phyloP scores from a whole-genome alignment of 1,140 invertebrate genomes.

The Trachelipus rathkii region DNA sequence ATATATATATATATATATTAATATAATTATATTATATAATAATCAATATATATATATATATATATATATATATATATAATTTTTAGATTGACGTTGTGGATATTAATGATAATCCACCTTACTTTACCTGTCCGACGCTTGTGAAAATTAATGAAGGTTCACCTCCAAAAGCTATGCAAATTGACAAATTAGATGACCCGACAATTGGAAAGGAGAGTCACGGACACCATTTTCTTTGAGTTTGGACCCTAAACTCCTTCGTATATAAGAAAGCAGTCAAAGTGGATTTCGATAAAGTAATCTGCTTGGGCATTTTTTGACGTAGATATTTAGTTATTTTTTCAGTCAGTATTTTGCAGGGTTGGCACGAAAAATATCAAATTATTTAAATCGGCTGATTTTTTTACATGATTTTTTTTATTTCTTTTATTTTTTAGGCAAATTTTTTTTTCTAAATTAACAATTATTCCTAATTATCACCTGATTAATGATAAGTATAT shows the following conservation, averaged over 20 bases:
- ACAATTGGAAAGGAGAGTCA: conserved; percentile 71
- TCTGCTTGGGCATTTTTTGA: conserved; percentile 42
- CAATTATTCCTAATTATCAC: too few species aligned
- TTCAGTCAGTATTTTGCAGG: too few species aligned
- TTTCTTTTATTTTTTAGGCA: too few species aligned
- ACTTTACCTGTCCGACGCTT: conserved; percentile 9
- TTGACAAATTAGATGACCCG: conserved; percentile 28
- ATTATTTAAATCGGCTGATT: too few species aligned
- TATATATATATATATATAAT: too few species aligned
- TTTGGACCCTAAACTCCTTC: conserved; percentile 86
- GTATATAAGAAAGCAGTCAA: conserved; percentile 81
- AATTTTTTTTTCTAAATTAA: too few species aligned
- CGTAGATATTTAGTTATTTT: too few species aligned
- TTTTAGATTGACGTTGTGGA: conserved; percentile 31
- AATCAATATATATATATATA: too few species aligned
- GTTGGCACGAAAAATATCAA: too few species aligned
- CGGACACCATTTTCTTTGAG: conserved; percentile 87
- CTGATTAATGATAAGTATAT: too few species aligned
- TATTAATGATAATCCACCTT: conserved; percentile 35
- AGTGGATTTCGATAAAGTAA: conserved; percentile 85
- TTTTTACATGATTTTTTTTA: too few species aligned
- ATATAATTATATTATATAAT: too few species aligned
- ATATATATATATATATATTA: conserved; percentile 70
- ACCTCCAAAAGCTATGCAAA: conserved; percentile 17
- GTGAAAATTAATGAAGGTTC: conserved; percentile 7